Base-by-base conservation (phyloP, 2,888 invertebrate genomes). In the Hylaea fasciaria region DNA sequence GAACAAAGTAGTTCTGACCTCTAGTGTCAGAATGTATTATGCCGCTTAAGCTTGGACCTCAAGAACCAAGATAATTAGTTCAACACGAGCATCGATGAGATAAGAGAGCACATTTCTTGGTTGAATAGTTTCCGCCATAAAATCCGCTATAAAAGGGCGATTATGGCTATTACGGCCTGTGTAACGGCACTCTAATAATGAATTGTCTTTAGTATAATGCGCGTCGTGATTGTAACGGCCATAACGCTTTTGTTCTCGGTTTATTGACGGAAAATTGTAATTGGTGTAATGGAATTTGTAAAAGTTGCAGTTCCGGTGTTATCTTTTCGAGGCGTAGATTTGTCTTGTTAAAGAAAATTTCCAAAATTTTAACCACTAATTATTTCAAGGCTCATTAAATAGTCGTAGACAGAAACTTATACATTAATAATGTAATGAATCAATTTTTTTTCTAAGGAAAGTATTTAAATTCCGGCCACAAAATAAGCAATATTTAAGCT, bases 61-160 rank as follows among this genome's bases (percentile, higher is more conserved):
- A n/a, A n/a, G n/a, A n/a, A 51, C 10, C 46, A 22, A 22, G 28
- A 67, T 86, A 89, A 91, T 90, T 89, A 88, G 81, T 74, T 57
- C 62, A 82, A 87, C 85, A 87, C 88, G 82, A 77, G 78, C 68
- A 79, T 70, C 77, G 80, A 78, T 77, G 72, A 78, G 85, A 87
- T 85, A 86, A 85, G 83, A 82, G 80, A 81, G 81, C 81, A 82
- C 85, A 83, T 87, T 87, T 86, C 88, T 89, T 85, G 87, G 86
- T 71, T 89, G 87, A 92, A 92, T 92, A 92, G 92, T 92, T 92
- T 82, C 73, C 81, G 79, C 89, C 91, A 88, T 93, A 92, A 92
- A 92, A 91, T 83, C 80, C 65, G 87, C 92, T 89, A 92, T 92
- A 93, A 93, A 92, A 92, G 91, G 89, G 91, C 91, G 91, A 89